Evolutionary conservation across 1,140 invertebrate species (phyloP), one percentile per base, ranked within the genome.

Genomic region (Phthorimaea operculella): DNA sequence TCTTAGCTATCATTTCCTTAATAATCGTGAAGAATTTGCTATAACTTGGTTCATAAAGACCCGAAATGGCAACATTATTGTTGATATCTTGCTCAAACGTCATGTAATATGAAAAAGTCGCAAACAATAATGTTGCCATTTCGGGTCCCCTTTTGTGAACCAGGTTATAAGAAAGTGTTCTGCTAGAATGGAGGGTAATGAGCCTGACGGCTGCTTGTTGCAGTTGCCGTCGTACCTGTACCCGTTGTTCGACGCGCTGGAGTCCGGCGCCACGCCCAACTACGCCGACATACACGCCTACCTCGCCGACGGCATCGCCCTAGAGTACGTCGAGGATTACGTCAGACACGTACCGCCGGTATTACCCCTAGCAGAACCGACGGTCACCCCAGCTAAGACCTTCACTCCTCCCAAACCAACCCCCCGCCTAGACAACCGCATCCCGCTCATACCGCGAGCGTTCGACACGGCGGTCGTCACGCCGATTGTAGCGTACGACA

Each of bases 191-290:
- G 21, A 28, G 21, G 21, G 21, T 28, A 28, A 28, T 28, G 53
- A 54, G 48, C 39, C 12, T 45, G 28, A 14, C 58, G 58, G 17
- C 50, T 34, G 63, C 60, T 60, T 66, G 52, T 77, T 74, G 67
- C 78, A 81, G 76, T 65, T 63, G 60, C 52, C 62, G 60, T 58
- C 64, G 53, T 74, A 81, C 77, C 72, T 79, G 74, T 70, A 61
- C 62, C 79, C 77, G 66, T 58, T 56, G 47, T 79, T 79, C 72
- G 62, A 57, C 52, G 78, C 72, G 62, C 64, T 83, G 53, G 79
- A 80, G 75, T 42, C 1, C 58, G 77, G 74, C 53, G 72, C 58
- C 58, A 77, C 79, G 65, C 79, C 73, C 59, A 77, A 68, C 71
- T 75, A 62, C 71, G 68, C 59, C 45, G 77, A 83, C 58, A 68